Base-by-base conservation (phyloP, 2,113 vertebrate genomes). In the Passer montanus region DNA sequence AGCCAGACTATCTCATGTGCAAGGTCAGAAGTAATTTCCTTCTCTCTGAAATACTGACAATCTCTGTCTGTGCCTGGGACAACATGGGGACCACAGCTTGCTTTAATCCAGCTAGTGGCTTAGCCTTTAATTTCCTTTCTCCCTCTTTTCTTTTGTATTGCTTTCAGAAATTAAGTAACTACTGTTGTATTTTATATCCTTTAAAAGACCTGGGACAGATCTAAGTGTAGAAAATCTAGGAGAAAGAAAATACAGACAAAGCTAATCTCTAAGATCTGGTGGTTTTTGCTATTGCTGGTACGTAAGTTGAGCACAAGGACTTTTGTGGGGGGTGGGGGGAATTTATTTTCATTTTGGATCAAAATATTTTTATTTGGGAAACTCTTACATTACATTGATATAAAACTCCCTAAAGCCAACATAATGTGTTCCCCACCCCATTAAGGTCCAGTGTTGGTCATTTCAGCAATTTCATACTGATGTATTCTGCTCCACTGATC, bases 1-100 rank as follows among this genome's bases (percentile, higher is more conserved):
- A 69, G 8, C 13, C 63, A 39, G 63, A 9, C 14, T 91, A 66
- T 76, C 84, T 67, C 16, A 1, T 63, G 46, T 63, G 35, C 33
- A 80, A 87, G 78, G 70, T 95, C 87, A 95, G 69, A 89, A 92
- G 35, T 77, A 86, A 77, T 89, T 90, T 96, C 59, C 63, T 80
- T 74, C 55, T 47, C 91, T 85, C 46, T 88, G 55, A 94, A 95
- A 66, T 50, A 66, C 62, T 27, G 31, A 79, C 0, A 1, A 78
- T 21, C 41, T 66, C 22, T 75, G 74, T 53, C 69, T 84, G 9
- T 93, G 43, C 35, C 73, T 23, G 24, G 70, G 84, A 94, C 75
- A 85, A 73, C 50, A n/a, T 35, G 24, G 74, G 30, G 33, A 60
- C 47, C 26, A 66, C 53, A 95, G 56, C 7, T 90, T 83, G 50